Evolutionary conservation across 2,888 invertebrate genomes (phyloP), one percentile per base, ranked within the genome.

Genomic region (Scrobipalpa costella): DNA sequence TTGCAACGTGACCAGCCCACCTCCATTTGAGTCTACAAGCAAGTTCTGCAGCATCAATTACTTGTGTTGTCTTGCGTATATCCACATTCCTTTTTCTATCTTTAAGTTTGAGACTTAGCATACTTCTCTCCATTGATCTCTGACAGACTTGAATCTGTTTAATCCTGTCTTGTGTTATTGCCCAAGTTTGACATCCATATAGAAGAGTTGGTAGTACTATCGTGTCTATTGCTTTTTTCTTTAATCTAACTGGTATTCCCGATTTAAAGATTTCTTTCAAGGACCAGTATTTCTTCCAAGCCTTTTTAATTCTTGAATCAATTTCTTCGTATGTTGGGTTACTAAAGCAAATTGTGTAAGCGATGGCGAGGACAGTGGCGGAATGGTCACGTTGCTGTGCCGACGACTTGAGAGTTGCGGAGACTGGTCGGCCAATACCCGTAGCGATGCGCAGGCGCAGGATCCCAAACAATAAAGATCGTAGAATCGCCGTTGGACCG

Each of bases 21-120:
- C n/a, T n/a, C n/a, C n/a, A n/a, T n/a, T n/a, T n/a, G n/a, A n/a
- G n/a, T n/a, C n/a, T n/a, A n/a, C n/a, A n/a, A n/a, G n/a, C n/a
- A 68, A 57, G 49, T 7, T n/a, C 21, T n/a, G 40, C 27, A 7
- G 66, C 66, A 36, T 66, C 62, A 19, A 50, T 58, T 27, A 64
- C 47, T n/a, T 64, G 57, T 6, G 62, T 66, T 58, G 11, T 63
- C 58, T 19, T 58, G 13, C 63, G 15, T 2, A 62, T 63, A 9
- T 61, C 36, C 9, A 38, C 6, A 19, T 50, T 57, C 11, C 57
- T 61, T 47, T 36, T 33, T 33, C 27, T 60, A 27, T 21, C 13
- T n/a, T 33, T 47, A 2, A 44, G 27, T n/a, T 44, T 44, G 47
- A n/a, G n/a, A 15, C 57, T 34, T 34, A 34, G 13, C 52, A 27